Evolutionary conservation across 23 tunicate genomes (phyloP).

Genomic region (Ciona savignyi): DNA sequence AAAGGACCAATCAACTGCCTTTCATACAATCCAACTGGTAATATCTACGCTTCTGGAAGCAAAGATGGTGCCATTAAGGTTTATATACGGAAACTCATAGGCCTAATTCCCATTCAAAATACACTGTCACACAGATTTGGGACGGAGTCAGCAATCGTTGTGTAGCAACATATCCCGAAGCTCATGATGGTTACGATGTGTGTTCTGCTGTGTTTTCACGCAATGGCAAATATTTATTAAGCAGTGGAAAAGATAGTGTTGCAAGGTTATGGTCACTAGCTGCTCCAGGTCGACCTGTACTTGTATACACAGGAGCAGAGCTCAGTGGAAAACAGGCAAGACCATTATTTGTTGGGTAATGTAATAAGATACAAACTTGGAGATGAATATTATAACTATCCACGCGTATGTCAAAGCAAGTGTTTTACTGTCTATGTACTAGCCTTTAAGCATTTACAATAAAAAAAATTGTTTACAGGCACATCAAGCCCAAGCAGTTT

Average conservation of each 20-base stretch:
- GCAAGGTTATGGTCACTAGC: slow-evolving; percentile 80
- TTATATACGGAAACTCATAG: too few species aligned
- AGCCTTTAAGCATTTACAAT: too few species aligned
- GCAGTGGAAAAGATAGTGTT: slow-evolving; percentile 90
- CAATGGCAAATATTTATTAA: slow-evolving; percentile 69
- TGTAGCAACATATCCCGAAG: slow-evolving; percentile 38
- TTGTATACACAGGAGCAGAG: slow-evolving; percentile 85
- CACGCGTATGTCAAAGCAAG: too few species aligned
- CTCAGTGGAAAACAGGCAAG: slow-evolving; percentile 68
- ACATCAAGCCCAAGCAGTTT: slow-evolving; percentile 80
- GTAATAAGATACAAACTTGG: too few species aligned
- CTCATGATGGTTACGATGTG: slow-evolving; percentile 71
- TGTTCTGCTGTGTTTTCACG: slow-evolving; percentile 67
- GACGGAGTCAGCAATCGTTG: slow-evolving; percentile 77
- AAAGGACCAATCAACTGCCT: slow-evolving; percentile 51
- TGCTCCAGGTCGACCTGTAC: slow-evolving; percentile 50
- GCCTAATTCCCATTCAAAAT: too few species aligned
- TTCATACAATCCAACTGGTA: slow-evolving; percentile 43
- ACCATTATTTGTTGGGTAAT: too few species aligned
- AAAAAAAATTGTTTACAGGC: too few species aligned
- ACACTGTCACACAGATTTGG: too few species aligned
- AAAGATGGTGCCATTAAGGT: slow-evolving; percentile 87
- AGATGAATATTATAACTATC: too few species aligned
- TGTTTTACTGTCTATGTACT: too few species aligned
- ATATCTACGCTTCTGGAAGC: slow-evolving; percentile 55